Conservation (phyloP, 2,888 invertebrate species). For the Yponomeuta malinellus region DNA sequence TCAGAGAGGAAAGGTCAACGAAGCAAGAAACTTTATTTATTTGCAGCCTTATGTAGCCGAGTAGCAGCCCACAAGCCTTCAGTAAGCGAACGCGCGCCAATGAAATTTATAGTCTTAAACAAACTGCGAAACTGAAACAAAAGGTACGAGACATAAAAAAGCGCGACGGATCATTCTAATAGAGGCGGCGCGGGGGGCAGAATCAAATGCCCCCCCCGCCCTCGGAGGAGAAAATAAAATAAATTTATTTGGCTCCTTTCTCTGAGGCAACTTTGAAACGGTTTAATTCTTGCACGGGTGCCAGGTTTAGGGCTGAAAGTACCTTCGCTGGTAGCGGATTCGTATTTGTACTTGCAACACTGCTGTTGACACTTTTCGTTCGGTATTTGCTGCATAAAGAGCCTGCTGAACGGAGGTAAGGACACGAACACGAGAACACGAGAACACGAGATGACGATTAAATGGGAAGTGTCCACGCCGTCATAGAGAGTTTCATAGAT, state of each 20-base stretch:
- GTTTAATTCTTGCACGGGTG: slow-evolving; percentile 37
- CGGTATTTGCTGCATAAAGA: too few relatives aligned
- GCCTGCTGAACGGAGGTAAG: too few relatives aligned
- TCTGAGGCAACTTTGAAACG: slow-evolving; percentile 33
- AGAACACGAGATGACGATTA: too few relatives aligned
- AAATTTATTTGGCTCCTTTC: slow-evolving; percentile 39
- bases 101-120: slow-evolving; percentile 58
- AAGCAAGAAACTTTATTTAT: too few relatives aligned
- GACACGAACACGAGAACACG: too few relatives aligned
- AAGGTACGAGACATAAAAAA: slow-evolving; percentile 24
- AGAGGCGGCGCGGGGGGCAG: slow-evolving; percentile 32
- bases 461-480: too few relatives aligned
- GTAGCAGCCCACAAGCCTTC: background rate
- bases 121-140: slow-evolving; percentile 43
- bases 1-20: too few relatives aligned
- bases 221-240: slow-evolving; percentile 34
- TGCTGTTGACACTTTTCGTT: too few relatives aligned
- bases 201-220: slow-evolving; percentile 53
- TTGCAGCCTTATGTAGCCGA: background rate
- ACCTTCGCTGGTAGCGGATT: background rate
- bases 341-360: background rate
- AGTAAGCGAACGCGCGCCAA: background rate
- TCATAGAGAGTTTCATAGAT: too few relatives aligned
- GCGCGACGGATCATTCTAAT: slow-evolving; percentile 52
- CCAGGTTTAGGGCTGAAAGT: slow-evolving; percentile 8